Conservation (phyloP, 2,113 vertebrate genomes). For the Neotoma lepida region DNA sequence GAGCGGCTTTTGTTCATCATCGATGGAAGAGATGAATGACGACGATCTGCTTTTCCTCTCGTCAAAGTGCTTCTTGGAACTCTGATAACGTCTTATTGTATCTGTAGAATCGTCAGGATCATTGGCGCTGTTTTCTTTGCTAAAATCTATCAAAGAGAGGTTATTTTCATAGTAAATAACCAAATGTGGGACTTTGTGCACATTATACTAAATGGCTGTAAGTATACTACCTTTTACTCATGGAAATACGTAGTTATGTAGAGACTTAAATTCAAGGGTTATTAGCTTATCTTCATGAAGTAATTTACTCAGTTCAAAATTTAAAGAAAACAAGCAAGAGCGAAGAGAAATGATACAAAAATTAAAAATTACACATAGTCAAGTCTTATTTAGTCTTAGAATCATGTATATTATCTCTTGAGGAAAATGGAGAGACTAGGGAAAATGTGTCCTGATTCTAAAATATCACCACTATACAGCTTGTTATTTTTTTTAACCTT, state of each 20-base stretch:
- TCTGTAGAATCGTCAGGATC: constrained; percentile 83
- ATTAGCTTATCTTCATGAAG: constrained; percentile 42
- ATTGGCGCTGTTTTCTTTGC: constrained; percentile 83
- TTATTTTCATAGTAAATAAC: constrained; percentile 70
- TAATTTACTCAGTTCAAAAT: constrained; percentile 47
- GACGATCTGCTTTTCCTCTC: constrained; percentile 88
- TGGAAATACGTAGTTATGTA: background rate
- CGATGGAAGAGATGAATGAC: constrained; percentile 87
- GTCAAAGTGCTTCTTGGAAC: constrained; percentile 89
- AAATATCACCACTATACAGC: constrained; percentile 37
- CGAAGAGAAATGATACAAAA: background rate
- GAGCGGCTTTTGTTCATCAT: constrained; percentile 92
- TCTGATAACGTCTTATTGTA: constrained; percentile 83
- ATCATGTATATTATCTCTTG: constrained; percentile 21
- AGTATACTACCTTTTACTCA: background rate
- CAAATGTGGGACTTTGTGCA: constrained; percentile 9
- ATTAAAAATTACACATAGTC: constrained; percentile 9
- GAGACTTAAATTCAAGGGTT: background rate
- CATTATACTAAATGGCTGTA: background rate
- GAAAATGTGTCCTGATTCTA: constrained; percentile 19
- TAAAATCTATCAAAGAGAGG: constrained; percentile 83
- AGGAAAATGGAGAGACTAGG: constrained; percentile 7
- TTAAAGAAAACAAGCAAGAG: constrained; percentile 10
- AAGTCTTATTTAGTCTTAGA: constrained; percentile 31
- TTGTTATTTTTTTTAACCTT: constrained; percentile 34